phyloP scores from a whole-genome alignment of 2,113 vertebrate species.

The Cnemophilus loriae region DNA sequence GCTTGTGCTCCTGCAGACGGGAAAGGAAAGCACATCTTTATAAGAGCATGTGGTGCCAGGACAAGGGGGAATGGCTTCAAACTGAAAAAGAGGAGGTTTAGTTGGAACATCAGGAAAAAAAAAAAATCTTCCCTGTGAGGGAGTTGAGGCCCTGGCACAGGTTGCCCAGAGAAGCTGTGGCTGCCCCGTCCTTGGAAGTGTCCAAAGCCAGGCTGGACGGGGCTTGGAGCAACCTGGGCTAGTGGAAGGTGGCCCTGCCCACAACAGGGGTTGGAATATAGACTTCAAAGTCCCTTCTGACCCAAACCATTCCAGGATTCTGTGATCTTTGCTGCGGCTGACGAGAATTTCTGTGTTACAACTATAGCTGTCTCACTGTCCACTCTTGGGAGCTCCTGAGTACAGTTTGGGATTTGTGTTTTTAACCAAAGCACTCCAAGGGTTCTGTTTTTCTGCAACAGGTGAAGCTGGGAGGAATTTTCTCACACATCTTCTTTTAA shows the following conservation, averaged over 20 bases:
- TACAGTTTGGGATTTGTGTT: neutral
- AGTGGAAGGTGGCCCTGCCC: neutral
- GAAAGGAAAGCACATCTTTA: neutral
- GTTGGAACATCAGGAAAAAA: neutral
- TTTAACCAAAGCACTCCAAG: neutral
- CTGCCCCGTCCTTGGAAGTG: neutral
- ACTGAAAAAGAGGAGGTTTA: neutral
- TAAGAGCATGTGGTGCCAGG: neutral
- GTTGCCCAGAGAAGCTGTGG: neutral
- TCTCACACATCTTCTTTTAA: neutral
- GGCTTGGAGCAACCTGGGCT: accelerated
- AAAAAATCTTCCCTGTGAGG: too few relatives aligned
- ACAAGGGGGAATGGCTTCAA: neutral
- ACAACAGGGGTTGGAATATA: neutral
- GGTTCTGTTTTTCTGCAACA: neutral
- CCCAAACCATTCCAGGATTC: neutral
- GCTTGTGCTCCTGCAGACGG: neutral
- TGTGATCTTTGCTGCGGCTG: neutral
- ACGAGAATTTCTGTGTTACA: neutral
- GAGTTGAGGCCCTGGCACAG: neutral
- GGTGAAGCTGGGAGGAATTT: neutral
- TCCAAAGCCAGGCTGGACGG: neutral
- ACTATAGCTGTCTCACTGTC: accelerated
- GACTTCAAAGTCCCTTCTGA: neutral
- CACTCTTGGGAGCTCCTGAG: neutral